Conservation (phyloP, 2,113 vertebrate genomes). For the Saimiri boliviensis region DNA sequence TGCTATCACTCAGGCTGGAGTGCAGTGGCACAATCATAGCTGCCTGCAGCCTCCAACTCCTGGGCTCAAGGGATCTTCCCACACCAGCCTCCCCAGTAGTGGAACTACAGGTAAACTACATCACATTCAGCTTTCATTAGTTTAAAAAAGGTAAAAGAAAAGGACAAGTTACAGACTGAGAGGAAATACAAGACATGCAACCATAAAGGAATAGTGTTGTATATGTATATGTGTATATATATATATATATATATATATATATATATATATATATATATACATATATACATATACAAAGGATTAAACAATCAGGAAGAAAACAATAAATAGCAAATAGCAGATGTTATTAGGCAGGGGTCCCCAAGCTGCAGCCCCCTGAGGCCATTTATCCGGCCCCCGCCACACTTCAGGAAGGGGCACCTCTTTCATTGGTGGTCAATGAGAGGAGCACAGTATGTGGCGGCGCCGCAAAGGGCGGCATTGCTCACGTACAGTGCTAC, state of each 20-base stretch:
- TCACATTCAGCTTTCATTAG: background rate
- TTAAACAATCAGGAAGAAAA: background rate
- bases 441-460: too few species aligned
- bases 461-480: too few species aligned
- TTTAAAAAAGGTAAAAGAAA: background rate
- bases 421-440: too few species aligned
- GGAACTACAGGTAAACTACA: background rate
- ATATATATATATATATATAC: too few species aligned
- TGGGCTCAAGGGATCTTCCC: background rate
- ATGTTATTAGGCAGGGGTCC: background rate
- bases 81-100: background rate
- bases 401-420: too few species aligned
- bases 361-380: too few species aligned
- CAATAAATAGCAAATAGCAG: constrained; percentile 33
- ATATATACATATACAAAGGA: background rate
- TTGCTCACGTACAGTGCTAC: too few species aligned
- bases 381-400: too few species aligned
- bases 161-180: background rate
- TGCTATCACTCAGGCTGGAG: background rate
- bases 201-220: background rate
- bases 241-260: too few species aligned
- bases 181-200: background rate
- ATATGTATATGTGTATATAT: too few species aligned
- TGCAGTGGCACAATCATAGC: background rate
- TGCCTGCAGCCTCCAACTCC: background rate